Percentiles rank a stretch among this genome's conserved stretches.
phyloP scores from a whole-genome alignment of 2,113 vertebrate species.

The Halichoerus grypus region DNA sequence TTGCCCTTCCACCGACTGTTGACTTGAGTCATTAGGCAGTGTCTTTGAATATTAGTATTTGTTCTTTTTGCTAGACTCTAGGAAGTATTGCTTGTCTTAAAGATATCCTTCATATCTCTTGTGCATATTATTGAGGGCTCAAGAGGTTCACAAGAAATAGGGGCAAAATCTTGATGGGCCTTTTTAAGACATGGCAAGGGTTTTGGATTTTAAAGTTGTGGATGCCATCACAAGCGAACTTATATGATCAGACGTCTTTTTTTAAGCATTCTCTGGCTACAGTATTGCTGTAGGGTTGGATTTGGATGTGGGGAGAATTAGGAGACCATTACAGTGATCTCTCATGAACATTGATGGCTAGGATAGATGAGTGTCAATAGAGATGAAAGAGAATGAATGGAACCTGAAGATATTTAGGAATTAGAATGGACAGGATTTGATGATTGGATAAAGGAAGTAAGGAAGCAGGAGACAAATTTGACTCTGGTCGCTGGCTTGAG shows the following conservation, averaged over 20 bases:
- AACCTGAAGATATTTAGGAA: neutral
- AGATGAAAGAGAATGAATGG: neutral
- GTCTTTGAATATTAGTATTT: conserved; percentile 51
- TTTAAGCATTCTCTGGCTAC: conserved; percentile 13
- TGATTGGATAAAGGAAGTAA: conserved; percentile 22
- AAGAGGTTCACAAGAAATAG: conserved; percentile 7
- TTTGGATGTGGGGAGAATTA: neutral
- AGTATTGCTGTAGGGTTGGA: neutral
- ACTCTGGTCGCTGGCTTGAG: neutral
- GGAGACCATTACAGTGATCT: neutral
- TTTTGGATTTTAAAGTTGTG: neutral
- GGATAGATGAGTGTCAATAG: neutral
- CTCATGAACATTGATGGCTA: neutral
- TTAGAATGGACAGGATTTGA: conserved; percentile 12
- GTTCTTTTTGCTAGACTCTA: conserved; percentile 50
- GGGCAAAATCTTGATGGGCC: neutral
- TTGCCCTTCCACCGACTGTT: neutral
- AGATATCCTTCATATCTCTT: conserved; percentile 43
- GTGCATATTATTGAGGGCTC: neutral
- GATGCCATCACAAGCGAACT: conserved; percentile 7
- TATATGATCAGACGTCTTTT: neutral
- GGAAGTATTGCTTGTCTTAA: conserved; percentile 17
- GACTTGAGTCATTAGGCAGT: neutral
- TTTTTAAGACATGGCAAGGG: conserved; percentile 41
- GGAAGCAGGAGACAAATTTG: neutral